Base-by-base conservation (phyloP, 92 coral and sea anemone genomes). In the Virgularia gustaviana region DNA sequence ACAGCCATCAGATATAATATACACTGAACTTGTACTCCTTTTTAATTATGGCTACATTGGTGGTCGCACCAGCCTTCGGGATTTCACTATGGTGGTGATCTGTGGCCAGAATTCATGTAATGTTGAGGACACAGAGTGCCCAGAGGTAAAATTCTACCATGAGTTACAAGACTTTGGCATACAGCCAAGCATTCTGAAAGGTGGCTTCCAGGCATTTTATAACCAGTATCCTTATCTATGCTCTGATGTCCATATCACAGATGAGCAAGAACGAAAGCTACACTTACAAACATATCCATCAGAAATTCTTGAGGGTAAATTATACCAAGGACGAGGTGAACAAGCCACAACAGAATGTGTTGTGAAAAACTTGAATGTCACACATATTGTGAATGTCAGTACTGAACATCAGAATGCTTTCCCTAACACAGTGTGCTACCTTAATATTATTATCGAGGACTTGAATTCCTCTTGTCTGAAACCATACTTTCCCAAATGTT, bases 281-380 rank as follows among this genome's bases (percentile, higher is more conserved):
- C 59, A 80, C 32, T 34, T 68, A 22, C 73, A 67, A 19, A 78
- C 83, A 1, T 94, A 89, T 56, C 99, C 99, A 2, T 94, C 99
- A 7, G 83, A 87, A 30, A 83, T 94, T 51, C 37, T 94, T 38
- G 84, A 75, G 36, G 73, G 88, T 36, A 87, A 90, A 63, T 74
- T 94, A 31, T 94, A 84, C 63, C 95, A 86, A 63, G 99, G 99
- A 9, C 72, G 90, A 52, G 99, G 99, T 0, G 96, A 89, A 18
- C 99, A 94, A 51, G 99, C 99, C 0, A 94, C 99, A 11, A 86
- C 78, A 64, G 56, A 15, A 20, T 74, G 78, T 45, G 70, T 94
- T 25, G 49, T 94, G 10, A 76, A 73, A 12, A 87, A 94, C 49
- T 77, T 94, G 12, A 78, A 80, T 56, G 81, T 94, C 19, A 90